Evolutionary conservation across 2,797 vertebrate species (phyloP), one percentile per base, ranked within the genome.

Genomic region (Pelodytes ibericus): DNA sequence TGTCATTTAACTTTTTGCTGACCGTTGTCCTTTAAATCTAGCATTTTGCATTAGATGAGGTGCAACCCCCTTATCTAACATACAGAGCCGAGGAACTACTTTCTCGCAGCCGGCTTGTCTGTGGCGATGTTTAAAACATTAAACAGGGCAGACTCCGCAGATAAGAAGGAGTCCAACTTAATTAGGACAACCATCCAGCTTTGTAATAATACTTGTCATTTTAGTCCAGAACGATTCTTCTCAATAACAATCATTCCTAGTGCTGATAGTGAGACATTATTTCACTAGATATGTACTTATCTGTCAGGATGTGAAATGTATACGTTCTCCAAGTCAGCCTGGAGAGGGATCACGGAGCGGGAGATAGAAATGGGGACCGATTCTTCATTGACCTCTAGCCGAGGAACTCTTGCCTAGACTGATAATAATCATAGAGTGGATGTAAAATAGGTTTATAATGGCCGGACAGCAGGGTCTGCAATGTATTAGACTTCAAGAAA

Each of bases 231-330:
- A 68, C 63, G 61, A 79, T 79, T 73, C 47, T 73, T 79, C 76
- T 73, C 68, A 79, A 79, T 73, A 72, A 68, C 65, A 79, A 79
- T 79, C 56, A 79, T 79, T 79, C 68, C 63, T 63, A 61, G 0
- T 22, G 15, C 41, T 24, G 71, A 79, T 79, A 79, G 66, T 49
- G 15, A 44, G 63, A 41, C 25, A 9, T 58, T 36, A 59, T 27
- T 29, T 18, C 53, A 56, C 56, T 59, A 47, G 18, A 7, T 18
- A 20, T 61, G 62, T 24, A 29, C 53, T 66, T 72, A 72, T 78
- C 75, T 67, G 20, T 20, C 41, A 60, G 69, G 62, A 72, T 61
- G 57, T 66, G 53, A 53, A 51, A 72, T 67, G 53, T 51, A 60
- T 51, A 72, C 9, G 70, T 16, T 25, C 44, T 24, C 9, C 20